Conservation (phyloP, 2,113 vertebrate genomes). For the Bos indicus region DNA sequence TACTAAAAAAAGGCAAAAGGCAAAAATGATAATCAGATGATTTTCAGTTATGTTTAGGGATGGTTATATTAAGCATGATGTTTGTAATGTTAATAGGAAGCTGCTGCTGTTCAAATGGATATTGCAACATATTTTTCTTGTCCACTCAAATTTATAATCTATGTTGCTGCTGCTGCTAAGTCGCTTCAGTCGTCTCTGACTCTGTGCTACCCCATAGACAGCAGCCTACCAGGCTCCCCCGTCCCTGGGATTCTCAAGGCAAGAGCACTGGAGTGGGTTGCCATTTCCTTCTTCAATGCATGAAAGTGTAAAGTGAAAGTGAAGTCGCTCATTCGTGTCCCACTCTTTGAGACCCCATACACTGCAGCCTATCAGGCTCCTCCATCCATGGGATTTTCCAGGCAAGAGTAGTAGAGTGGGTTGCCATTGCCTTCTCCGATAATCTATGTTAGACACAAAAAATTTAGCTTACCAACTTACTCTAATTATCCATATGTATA, state of each 20-base stretch:
- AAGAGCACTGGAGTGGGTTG: too few species aligned
- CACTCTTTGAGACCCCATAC: too few species aligned
- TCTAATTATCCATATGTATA: neutral
- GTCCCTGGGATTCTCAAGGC: too few species aligned
- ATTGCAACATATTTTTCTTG: neutral
- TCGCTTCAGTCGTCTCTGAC: rapidly evolving
- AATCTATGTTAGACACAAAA: neutral
- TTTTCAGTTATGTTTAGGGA: neutral
- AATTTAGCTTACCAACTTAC: neutral
- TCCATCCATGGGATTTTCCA: too few species aligned
- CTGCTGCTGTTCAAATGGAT: neutral
- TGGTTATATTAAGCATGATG: neutral
- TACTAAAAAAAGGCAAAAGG: neutral
- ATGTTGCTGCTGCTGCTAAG: neutral
- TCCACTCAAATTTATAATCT: neutral
- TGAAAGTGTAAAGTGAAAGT: too few species aligned
- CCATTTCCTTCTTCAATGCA: too few species aligned
- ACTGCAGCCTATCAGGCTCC: too few species aligned
- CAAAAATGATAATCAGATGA: neutral
- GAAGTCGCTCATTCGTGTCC: rapidly evolving
- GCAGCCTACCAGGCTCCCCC: too few species aligned
- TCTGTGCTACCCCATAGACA: too few species aligned
- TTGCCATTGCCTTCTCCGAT: too few species aligned
- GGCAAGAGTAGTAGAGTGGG: too few species aligned
- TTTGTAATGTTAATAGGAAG: neutral